Base-by-base conservation (phyloP, 2,797 vertebrate species). In the Acanthurus lineatus region DNA sequence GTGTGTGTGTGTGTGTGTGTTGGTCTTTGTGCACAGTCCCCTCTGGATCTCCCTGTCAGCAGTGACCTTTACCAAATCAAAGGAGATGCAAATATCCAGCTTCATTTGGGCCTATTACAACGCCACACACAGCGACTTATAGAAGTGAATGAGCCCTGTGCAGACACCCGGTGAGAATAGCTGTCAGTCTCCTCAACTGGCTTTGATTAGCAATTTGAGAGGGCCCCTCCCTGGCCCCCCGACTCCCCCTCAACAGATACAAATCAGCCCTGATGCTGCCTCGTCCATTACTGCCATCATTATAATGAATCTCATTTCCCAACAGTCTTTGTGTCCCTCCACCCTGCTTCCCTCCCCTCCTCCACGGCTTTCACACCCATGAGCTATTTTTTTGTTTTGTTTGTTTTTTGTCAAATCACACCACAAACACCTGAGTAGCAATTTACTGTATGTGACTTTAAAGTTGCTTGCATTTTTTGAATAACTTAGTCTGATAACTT, bases 1-100 rank as follows among this genome's bases (percentile, higher is more conserved):
- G 62, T 76, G 65, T 65, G 60, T 71, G 72, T 51, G 69, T 58
- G 28, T 19, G 19, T 52, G 54, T 57, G 54, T 59, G 67, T 53
- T 51, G 60, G 47, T 78, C 0, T 53, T 15, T 65, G 28, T 35
- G 6, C 64, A 57, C 77, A 6, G 69, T 40, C 68, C 86, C 84
- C 79, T 25, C 61, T 52, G 81, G 89, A 85, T 80, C 73, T 66
- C 42, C 64, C 83, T 90, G 91, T 92, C 91, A 92, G 84, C 48
- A 3, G 49, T 91, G 93, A 93, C 93, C 91, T 94, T 94, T 92
- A 84, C 67, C 66, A 84, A 89, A 89, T 89, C 83, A 91, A 92
- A 94, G 86, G 77, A 82, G 88, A 92, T 93, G 92, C 91, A 92
- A 91, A 93, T 92, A 80, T 79, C 68, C 84, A 60, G 89, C 89